Conservation (phyloP, 2,797 vertebrate species). For the Erethizon dorsatum region DNA sequence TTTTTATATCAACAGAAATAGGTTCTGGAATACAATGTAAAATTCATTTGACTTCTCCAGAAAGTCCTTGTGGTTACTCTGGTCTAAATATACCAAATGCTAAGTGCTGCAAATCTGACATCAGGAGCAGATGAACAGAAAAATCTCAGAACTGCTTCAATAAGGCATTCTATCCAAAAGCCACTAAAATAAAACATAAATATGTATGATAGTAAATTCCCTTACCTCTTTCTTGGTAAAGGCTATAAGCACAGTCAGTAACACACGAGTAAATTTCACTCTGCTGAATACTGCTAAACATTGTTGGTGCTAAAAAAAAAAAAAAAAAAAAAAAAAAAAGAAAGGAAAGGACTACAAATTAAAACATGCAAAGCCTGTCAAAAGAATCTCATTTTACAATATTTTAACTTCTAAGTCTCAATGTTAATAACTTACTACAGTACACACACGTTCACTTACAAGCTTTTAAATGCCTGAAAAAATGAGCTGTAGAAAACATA, state of each 20-base stretch:
- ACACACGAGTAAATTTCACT: constrained; percentile 97
- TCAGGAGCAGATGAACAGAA: neutral
- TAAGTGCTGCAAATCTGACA: neutral
- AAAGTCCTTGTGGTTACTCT: neutral
- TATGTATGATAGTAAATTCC: neutral
- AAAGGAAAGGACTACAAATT: constrained; percentile 75
- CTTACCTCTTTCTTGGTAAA: constrained; percentile 99
- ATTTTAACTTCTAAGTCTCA: constrained; percentile 51
- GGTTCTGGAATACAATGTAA: neutral
- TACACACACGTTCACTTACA: constrained; percentile 18
- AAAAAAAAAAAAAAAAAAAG: constrained; percentile 69
- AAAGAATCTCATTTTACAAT: constrained; percentile 59
- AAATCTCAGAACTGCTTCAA: constrained; percentile 47
- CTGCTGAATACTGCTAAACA: constrained; percentile 98
- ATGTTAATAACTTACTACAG: constrained; percentile 43
- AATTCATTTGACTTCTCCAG: neutral
- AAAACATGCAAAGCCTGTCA: constrained; percentile 45
- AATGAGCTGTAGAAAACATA: constrained; percentile 54
- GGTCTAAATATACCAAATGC: neutral
- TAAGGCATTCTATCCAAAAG: neutral
- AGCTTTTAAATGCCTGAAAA: constrained; percentile 55
- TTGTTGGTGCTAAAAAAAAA: constrained; percentile 95
- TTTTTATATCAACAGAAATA: neutral
- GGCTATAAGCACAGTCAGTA: constrained; percentile 97
- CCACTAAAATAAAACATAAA: constrained; percentile 10